Conservation (phyloP, 2,113 vertebrate species). For the Epinephelus moara region DNA sequence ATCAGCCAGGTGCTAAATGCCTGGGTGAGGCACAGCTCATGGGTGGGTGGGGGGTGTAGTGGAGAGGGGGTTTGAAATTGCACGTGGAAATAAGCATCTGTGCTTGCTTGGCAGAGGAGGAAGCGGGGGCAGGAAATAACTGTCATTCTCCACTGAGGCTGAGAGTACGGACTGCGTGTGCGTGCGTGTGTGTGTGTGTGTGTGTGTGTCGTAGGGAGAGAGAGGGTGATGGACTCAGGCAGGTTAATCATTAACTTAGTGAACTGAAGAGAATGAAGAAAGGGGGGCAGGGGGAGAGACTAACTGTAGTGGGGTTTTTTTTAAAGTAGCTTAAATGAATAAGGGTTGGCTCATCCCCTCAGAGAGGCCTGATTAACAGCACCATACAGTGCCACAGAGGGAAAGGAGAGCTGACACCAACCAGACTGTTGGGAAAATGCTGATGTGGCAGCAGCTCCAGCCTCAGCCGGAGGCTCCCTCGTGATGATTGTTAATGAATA, state of each 20-base stretch:
- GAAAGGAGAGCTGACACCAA: constrained; percentile 59
- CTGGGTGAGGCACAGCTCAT: constrained; percentile 73
- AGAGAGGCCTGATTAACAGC: constrained; percentile 63
- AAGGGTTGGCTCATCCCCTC: constrained; percentile 45
- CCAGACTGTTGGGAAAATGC: constrained; percentile 61
- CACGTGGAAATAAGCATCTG: constrained; percentile 82
- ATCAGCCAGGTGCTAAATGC: constrained; percentile 87
- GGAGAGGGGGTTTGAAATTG: constrained; percentile 55
- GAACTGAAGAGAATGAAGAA: constrained; percentile 56
- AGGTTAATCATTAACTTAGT: constrained; percentile 80
- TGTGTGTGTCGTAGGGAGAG: constrained; percentile 28
- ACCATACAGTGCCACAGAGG: constrained; percentile 12
- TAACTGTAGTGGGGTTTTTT: constrained; percentile 20
- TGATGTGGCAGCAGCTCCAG: constrained; percentile 61
- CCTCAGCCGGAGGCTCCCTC: constrained; percentile 34
- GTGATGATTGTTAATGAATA: constrained; percentile 79
- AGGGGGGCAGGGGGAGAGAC: not conserved
- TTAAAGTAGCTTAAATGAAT: constrained; percentile 57
- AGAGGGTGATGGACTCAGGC: constrained; percentile 51
- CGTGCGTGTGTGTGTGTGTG: constrained; percentile 15
- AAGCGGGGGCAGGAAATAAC: constrained; percentile 81
- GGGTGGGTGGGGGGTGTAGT: constrained; percentile 49
- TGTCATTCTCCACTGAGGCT: constrained; percentile 73
- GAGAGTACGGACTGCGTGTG: constrained; percentile 34
- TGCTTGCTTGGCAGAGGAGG: constrained; percentile 73